Percentiles rank a stretch among this genome's conserved stretches.
Conservation (phyloP, 2,888 invertebrate species). For the Elgonia sp. region DNA sequence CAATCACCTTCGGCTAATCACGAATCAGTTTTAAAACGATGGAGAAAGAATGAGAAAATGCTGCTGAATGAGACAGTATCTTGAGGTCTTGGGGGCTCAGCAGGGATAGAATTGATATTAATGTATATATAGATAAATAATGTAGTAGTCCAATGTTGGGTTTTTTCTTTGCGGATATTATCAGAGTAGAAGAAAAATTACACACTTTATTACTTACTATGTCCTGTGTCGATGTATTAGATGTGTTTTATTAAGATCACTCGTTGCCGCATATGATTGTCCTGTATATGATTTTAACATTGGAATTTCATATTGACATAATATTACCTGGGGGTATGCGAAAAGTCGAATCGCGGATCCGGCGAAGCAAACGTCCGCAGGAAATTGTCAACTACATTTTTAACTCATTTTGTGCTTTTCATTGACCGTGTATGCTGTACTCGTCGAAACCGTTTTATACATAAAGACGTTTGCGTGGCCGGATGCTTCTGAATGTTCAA, state of each 20-base stretch:
- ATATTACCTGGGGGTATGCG: constrained; percentile 42
- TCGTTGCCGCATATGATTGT: constrained; percentile 16
- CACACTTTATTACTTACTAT: constrained; percentile 53
- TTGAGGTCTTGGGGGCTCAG: neutral
- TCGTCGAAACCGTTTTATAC: constrained; percentile 32
- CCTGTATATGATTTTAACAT: constrained; percentile 31
- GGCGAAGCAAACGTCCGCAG: constrained; percentile 16
- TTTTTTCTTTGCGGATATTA: constrained; percentile 38
- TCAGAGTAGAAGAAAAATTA: constrained; percentile 7
- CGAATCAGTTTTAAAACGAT: neutral
- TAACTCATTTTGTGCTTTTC: constrained; percentile 7
- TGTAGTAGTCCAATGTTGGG: constrained; percentile 39
- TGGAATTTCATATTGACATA: constrained; percentile 17
- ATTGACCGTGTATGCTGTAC: neutral
- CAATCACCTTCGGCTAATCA: constrained; percentile 4
- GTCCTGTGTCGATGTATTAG: constrained; percentile 48
- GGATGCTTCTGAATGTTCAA: constrained; percentile 10
- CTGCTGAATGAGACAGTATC: neutral
- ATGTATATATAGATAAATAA: constrained; percentile 56
- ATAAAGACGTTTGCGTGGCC: constrained; percentile 38
- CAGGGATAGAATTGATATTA: constrained; percentile 26
- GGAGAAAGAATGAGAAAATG: neutral
- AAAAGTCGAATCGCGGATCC: constrained; percentile 17
- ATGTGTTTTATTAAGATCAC: constrained; percentile 39
- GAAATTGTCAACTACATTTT: constrained; percentile 10